These are phyloP conservation scores for Drosophila kepulauana DNA, from an alignment of 1,140 invertebrate genomes.

Conservation along the genomic window DNA sequence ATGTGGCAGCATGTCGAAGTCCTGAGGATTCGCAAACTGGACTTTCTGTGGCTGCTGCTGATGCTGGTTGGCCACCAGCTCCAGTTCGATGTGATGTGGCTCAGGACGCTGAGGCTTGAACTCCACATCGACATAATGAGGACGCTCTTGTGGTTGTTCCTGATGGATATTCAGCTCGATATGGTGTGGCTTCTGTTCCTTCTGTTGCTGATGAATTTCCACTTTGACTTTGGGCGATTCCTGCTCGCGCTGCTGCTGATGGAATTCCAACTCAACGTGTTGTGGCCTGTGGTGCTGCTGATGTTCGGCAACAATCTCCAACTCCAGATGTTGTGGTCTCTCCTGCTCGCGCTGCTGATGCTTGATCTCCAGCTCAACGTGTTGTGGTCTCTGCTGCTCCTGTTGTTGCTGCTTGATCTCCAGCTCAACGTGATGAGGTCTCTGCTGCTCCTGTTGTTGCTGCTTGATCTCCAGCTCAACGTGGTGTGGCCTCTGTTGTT, in stretches of 20 bases:
- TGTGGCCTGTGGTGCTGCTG: conserved; percentile 10
- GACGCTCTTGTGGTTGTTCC: conserved; percentile 5
- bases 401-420: conserved; percentile 8
- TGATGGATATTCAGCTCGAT: conserved; percentile 12
- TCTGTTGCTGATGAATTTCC: background rate
- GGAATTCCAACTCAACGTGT: conserved; percentile 13
- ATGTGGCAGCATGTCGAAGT: background rate
- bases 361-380: conserved; percentile 14
- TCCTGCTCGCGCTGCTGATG: conserved; percentile 10
- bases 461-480: conserved; percentile 21
- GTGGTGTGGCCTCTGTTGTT: conserved; percentile 1
- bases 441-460: background rate
- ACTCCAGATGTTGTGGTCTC: background rate
- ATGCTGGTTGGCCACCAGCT: conserved; percentile 14
- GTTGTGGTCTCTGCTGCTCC: background rate
- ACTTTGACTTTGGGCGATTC: background rate
- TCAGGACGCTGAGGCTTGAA: conserved; percentile 22
- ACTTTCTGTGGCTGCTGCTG: conserved; percentile 6
- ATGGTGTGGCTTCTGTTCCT: conserved; percentile 6
- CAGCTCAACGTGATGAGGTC: conserved; percentile 4
- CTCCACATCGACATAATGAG: conserved; percentile 10
- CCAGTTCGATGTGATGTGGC: conserved; percentile 33
- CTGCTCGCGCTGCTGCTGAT: background rate
- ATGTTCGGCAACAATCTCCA: conserved; percentile 12
- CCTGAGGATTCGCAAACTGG: too few relatives aligned